Percentiles rank a stretch among this genome's conserved stretches.
phyloP scores from a whole-genome alignment of 2,888 invertebrate genomes.

The Trachelus stipa region DNA sequence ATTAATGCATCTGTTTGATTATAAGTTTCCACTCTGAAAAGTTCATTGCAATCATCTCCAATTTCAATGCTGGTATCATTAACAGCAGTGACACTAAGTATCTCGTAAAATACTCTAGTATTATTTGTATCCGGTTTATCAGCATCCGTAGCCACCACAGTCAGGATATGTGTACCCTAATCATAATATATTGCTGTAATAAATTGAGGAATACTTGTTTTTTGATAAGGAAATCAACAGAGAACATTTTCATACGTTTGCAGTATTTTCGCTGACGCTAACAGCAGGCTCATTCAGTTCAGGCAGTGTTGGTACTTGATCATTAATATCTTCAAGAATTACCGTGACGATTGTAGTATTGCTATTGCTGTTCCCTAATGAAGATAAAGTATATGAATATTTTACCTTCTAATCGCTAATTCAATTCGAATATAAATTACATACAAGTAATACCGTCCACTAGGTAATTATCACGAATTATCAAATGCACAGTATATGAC shows the following conservation, averaged over 20 bases:
- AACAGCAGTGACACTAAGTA: conserved; percentile 58
- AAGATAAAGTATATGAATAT: neutral
- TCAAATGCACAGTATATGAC: conserved; percentile 68
- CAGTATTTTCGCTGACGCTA: conserved; percentile 45
- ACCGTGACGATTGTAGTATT: conserved; percentile 65
- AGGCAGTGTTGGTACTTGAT: conserved; percentile 71
- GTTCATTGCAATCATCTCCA: conserved; percentile 24
- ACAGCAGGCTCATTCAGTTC: conserved; percentile 35
- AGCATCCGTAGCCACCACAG: conserved; percentile 69
- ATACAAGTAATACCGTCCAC: conserved; percentile 62
- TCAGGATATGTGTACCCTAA: conserved; percentile 53
- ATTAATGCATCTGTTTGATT: conserved; percentile 67
- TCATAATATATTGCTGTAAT: neutral
- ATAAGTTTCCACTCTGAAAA: conserved; percentile 40
- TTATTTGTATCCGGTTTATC: conserved; percentile 71
- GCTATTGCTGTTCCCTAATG: conserved; percentile 39
- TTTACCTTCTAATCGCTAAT: neutral
- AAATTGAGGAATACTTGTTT: conserved; percentile 7
- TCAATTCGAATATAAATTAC: conserved; percentile 10
- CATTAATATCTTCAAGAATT: conserved; percentile 72
- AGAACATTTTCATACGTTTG: conserved; percentile 18
- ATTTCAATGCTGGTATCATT: conserved; percentile 21
- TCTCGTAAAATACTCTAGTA: conserved; percentile 69
- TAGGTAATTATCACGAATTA: conserved; percentile 70
- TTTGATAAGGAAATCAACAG: conserved; percentile 11